Evolutionary conservation across 2,113 vertebrate species (phyloP).

Genomic region (Microcebus lehilahytsara): DNA sequence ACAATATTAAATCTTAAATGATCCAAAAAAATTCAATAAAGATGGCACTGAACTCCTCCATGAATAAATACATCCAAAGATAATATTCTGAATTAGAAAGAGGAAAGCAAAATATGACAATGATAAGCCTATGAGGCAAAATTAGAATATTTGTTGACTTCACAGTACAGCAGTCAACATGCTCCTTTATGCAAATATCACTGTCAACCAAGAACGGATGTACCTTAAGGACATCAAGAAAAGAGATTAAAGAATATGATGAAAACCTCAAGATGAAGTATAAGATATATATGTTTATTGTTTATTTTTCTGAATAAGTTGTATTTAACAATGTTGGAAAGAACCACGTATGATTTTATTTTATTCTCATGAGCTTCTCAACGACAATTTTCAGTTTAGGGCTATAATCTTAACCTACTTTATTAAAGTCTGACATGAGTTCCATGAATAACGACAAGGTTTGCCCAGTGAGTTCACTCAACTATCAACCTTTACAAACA

Average conservation of each 20-base stretch:
- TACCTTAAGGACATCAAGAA: not conserved
- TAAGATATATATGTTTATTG: not conserved
- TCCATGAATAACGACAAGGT: not conserved
- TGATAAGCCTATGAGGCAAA: not conserved
- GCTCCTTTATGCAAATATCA: not conserved
- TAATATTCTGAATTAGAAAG: not conserved
- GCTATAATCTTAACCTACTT: not conserved
- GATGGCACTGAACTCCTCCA: not conserved
- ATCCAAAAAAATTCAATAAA: not conserved
- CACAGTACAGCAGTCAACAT: not conserved
- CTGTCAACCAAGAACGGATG: not conserved
- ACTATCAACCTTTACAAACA: not conserved
- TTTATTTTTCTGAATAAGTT: not conserved
- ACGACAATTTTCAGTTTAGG: not conserved
- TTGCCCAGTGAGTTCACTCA: not conserved
- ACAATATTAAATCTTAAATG: not conserved
- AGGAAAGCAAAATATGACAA: not conserved
- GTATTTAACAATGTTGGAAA: not conserved
- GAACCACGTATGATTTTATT: not conserved
- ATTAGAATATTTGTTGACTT: not conserved
- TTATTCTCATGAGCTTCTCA: slow-evolving; percentile 13
- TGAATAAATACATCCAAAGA: not conserved
- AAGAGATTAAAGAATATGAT: not conserved
- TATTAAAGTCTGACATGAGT: not conserved
- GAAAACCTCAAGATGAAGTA: not conserved